Percentiles rank a stretch among this genome's conserved stretches.
phyloP scores from a whole-genome alignment of 2,888 invertebrate species.

The Temnothorax unifasciatus region DNA sequence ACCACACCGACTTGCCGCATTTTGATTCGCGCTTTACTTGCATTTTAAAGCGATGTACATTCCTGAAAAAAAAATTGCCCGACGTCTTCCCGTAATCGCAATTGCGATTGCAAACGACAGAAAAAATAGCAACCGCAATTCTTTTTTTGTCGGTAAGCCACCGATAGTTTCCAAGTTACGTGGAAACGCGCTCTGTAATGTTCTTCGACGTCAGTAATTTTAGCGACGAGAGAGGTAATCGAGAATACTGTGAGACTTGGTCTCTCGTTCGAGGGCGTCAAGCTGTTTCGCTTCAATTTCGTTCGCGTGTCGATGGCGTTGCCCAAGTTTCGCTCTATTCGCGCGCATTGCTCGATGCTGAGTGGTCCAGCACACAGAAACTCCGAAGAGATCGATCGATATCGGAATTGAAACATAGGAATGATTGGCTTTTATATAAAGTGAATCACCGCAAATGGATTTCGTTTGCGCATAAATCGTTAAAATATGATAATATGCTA shows the following conservation, averaged over 20 bases:
- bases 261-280: conserved; percentile 39
- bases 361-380: conserved; percentile 31
- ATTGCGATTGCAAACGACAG: not conserved
- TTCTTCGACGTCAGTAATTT: conserved; percentile 40
- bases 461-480: not conserved
- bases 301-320: conserved; percentile 44
- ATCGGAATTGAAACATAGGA: conserved; percentile 30
- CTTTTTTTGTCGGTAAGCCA: not conserved
- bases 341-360: conserved; percentile 50
- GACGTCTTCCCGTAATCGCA: not conserved
- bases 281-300: conserved; percentile 56
- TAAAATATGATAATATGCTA: not conserved
- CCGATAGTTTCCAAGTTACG: conserved; percentile 6
- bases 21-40: conserved; percentile 17
- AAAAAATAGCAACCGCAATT: not conserved
- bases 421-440: conserved; percentile 49
- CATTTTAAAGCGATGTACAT: not conserved
- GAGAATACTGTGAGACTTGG: conserved; percentile 44
- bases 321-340: conserved; percentile 50
- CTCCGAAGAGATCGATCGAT: conserved; percentile 44
- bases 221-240: conserved; percentile 45
- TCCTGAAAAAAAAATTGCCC: not conserved
- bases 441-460: not conserved
- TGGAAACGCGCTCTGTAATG: not conserved
- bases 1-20: not conserved